Evolutionary conservation across 2,888 invertebrate genomes (phyloP).

Genomic region (Cryptocephalus moraei): DNA sequence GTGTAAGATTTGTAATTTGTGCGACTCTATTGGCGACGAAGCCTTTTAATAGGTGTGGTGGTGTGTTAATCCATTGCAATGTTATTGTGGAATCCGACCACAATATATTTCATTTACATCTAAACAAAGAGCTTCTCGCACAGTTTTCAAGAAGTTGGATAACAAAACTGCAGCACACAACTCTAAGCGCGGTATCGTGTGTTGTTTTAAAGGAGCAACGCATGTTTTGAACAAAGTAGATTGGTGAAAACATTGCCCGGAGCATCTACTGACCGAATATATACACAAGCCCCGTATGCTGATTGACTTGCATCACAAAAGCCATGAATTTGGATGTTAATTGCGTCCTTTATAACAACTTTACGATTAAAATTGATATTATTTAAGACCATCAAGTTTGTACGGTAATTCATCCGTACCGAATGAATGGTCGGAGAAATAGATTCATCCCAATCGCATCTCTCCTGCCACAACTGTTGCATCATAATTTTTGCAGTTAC

Average conservation of each 20-base stretch:
- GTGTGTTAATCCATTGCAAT: slow-evolving; percentile 7
- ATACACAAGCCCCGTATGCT: not conserved
- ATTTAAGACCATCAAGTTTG: not conserved
- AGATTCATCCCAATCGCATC: not conserved
- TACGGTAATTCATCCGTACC: not conserved
- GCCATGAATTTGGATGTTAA: not conserved
- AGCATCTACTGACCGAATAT: not conserved
- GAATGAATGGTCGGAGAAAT: not conserved
- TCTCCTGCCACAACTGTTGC: not conserved
- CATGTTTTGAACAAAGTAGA: not conserved
- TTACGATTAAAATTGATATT: not conserved
- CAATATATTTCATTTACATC: slow-evolving; percentile 3
- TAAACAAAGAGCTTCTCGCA: not conserved
- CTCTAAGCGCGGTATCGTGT: not conserved
- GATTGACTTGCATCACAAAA: not conserved
- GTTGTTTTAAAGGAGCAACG: not conserved
- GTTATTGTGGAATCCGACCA: slow-evolving; percentile 12
- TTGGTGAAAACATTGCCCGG: not conserved
- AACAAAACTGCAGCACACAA: no score
- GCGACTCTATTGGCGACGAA: slow-evolving; percentile 9
- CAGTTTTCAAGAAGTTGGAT: not conserved
- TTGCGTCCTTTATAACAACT: not conserved
- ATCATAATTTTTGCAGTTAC: not conserved
- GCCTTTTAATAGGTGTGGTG: slow-evolving; percentile 7
- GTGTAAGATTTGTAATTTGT: slow-evolving; percentile 7